Conservation (phyloP, 2,888 invertebrate species). For the Blastobasis adustella region DNA sequence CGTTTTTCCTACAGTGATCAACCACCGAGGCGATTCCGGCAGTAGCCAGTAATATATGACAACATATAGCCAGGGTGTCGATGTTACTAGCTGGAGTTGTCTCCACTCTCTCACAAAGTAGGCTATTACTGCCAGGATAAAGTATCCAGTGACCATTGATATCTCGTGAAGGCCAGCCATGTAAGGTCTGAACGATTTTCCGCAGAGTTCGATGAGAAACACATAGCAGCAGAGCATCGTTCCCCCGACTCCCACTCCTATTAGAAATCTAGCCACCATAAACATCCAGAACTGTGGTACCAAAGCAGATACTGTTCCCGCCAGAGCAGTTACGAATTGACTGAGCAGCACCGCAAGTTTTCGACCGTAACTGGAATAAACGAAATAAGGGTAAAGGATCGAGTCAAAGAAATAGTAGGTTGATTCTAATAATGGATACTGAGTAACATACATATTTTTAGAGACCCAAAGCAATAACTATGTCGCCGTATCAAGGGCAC, state of each 20-base stretch:
- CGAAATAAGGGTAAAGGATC: neutral
- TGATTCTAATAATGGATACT: neutral
- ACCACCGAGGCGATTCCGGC: constrained; percentile 88
- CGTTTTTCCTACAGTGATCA: constrained; percentile 79
- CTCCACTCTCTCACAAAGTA: constrained; percentile 77
- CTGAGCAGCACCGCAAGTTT: constrained; percentile 76
- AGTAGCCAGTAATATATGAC: constrained; percentile 79
- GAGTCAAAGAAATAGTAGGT: neutral
- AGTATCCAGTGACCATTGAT: constrained; percentile 71
- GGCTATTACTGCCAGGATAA: constrained; percentile 72
- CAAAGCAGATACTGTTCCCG: constrained; percentile 69
- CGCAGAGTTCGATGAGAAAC: constrained; percentile 77
- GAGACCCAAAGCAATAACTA: neutral
- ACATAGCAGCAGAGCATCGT: constrained; percentile 80
- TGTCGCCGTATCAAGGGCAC: too few species aligned
- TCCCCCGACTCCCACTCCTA: constrained; percentile 77
- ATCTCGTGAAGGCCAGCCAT: constrained; percentile 72
- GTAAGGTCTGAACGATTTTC: constrained; percentile 70
- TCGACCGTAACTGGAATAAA: constrained; percentile 75
- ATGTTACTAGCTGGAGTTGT: constrained; percentile 72
- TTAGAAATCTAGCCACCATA: constrained; percentile 71
- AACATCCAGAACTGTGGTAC: constrained; percentile 76
- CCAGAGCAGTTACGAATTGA: constrained; percentile 70
- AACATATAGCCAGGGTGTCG: constrained; percentile 67
- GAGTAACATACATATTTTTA: neutral